Conservation (phyloP, 2,888 invertebrate genomes). For the Callinectes sapidus region DNA sequence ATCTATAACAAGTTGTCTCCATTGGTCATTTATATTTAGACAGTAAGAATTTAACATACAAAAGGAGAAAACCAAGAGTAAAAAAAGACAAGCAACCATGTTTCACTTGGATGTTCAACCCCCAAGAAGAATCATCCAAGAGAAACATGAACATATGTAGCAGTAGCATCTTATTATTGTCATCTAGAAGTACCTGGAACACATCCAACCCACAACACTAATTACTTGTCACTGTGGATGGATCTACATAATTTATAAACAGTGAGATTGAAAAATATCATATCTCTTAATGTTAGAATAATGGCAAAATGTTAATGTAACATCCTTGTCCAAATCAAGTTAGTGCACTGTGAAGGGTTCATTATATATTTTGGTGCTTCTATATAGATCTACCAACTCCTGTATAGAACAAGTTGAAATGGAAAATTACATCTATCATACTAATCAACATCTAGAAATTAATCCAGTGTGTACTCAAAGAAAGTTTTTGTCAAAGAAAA, state of each 20-base stretch:
- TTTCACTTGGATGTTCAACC: constrained; percentile 86
- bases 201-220: background rate
- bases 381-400: background rate
- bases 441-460: background rate
- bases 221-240: background rate
- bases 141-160: background rate
- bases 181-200: background rate
- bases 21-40: constrained; percentile 12
- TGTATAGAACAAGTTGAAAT: background rate
- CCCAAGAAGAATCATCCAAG: constrained; percentile 92
- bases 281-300: background rate
- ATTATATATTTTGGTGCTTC: background rate
- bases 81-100: constrained; percentile 86
- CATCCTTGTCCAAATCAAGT: no score
- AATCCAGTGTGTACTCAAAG: background rate
- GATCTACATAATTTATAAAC: background rate
- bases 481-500: background rate
- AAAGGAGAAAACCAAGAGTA: background rate
- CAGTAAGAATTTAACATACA: background rate
- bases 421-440: background rate
- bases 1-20: background rate
- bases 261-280: background rate
- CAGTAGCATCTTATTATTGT: background rate
- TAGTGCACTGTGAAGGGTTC: no score
- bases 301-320: no score